Evolutionary conservation across 2,113 vertebrate species (phyloP).

Genomic region (Nanorana parkeri): DNA sequence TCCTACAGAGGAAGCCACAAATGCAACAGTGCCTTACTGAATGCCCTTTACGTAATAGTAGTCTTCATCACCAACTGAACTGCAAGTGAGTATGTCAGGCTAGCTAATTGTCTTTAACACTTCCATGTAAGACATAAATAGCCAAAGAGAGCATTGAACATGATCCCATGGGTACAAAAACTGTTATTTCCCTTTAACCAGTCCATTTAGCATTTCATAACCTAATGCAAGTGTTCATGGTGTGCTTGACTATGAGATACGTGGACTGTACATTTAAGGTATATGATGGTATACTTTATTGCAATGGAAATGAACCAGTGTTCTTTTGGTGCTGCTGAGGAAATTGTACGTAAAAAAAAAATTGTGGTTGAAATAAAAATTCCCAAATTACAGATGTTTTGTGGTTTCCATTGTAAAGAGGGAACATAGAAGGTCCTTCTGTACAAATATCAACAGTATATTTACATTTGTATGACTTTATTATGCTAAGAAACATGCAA

Average conservation of each 20-base stretch:
- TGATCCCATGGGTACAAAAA: background rate
- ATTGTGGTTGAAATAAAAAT: background rate
- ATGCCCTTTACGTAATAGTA: background rate
- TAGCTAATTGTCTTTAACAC: background rate
- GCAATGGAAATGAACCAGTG: no score
- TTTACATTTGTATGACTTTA: no score
- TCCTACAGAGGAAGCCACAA: background rate
- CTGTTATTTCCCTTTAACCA: background rate
- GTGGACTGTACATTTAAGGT: background rate
- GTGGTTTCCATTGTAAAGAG: background rate
- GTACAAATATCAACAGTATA: no score
- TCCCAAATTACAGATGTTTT: background rate
- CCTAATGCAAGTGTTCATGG: no score
- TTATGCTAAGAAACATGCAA: no score
- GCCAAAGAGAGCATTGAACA: background rate
- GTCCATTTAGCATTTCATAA: no score
- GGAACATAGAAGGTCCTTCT: no score
- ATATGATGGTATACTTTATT: background rate
- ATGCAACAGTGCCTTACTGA: slow-evolving; percentile 5
- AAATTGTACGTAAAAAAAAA: background rate
- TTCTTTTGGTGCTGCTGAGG: background rate
- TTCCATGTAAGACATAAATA: background rate
- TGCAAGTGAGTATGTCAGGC: background rate
- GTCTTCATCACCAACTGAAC: background rate
- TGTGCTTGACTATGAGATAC: background rate